These are phyloP conservation scores for Drosophila busckii DNA, from an alignment of 1,140 invertebrate genomes.

Conservation along the genomic window DNA sequence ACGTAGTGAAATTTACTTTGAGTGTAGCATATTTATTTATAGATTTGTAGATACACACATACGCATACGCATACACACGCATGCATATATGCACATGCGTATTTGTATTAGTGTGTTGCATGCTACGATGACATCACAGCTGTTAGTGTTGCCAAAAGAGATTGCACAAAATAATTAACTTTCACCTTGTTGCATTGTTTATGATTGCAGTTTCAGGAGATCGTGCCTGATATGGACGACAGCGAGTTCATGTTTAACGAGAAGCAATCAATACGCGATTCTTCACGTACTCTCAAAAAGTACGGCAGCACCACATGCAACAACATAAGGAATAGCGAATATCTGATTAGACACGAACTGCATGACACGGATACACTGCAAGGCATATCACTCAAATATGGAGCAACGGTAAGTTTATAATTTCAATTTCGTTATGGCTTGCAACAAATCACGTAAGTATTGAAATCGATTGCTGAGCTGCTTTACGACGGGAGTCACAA, in stretches of 20 bases:
- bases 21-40: conserved; percentile 11
- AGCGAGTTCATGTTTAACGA: conserved; percentile 88
- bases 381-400: conserved; percentile 94
- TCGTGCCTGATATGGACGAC: conserved; percentile 82
- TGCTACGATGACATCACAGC: conserved; percentile 50
- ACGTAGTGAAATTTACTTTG: conserved; percentile 6
- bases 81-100: neutral
- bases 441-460: too few species aligned
- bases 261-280: conserved; percentile 90
- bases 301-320: conserved; percentile 90
- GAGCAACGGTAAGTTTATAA: conserved; percentile 88
- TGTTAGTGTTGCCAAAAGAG: conserved; percentile 1
- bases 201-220: conserved; percentile 76
- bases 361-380: conserved; percentile 92
- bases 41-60: conserved; percentile 19
- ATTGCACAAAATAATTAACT: conserved; percentile 11
- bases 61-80: neutral
- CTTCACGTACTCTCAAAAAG: conserved; percentile 89
- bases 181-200: conserved; percentile 14
- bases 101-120: neutral
- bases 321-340: conserved; percentile 83
- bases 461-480: too few species aligned
- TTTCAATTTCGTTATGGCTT: too few species aligned
- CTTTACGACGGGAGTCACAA: too few species aligned
- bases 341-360: conserved; percentile 88